Conservation (phyloP, 2,113 vertebrate genomes). For the Clarias gariepinus region DNA sequence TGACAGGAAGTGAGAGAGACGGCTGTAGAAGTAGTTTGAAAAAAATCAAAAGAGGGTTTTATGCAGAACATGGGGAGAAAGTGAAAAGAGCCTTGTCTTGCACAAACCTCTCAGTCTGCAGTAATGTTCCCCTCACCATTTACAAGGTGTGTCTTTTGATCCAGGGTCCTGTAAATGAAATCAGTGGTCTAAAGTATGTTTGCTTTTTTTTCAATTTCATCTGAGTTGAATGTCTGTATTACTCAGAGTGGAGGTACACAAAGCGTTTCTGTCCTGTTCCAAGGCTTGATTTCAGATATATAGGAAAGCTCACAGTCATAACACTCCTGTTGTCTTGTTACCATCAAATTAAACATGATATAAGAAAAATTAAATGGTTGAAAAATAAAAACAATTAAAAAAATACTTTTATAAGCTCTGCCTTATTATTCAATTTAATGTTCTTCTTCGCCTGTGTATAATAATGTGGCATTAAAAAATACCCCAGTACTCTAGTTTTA, state of each 20-base stretch:
- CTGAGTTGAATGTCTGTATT: slow-evolving; percentile 11
- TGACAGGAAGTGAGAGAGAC: slow-evolving; percentile 49
- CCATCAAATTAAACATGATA: neutral
- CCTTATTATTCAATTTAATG: neutral
- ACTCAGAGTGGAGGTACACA: slow-evolving; percentile 10
- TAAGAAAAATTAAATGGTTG: neutral
- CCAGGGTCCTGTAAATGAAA: slow-evolving; percentile 24
- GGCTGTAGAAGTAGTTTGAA: slow-evolving; percentile 37
- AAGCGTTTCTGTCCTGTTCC: slow-evolving; percentile 18
- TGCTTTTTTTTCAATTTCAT: neutral
- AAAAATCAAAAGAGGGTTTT: slow-evolving; percentile 43
- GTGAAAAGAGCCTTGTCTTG: slow-evolving; percentile 49
- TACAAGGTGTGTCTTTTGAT: slow-evolving; percentile 45
- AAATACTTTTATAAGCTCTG: neutral
- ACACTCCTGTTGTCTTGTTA: neutral
- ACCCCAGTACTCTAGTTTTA: too few species aligned
- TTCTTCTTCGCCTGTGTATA: too few species aligned
- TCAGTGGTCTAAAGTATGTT: neutral
- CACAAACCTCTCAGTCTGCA: slow-evolving; percentile 31
- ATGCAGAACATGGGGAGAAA: slow-evolving; percentile 18
- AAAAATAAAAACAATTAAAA: neutral
- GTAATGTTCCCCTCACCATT: slow-evolving; percentile 38
- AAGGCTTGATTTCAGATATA: neutral
- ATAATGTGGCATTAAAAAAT: too few species aligned
- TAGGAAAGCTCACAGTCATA: neutral